Conservation (phyloP, 2,888 invertebrate genomes). For the Sphaerophoria rueppellii region DNA sequence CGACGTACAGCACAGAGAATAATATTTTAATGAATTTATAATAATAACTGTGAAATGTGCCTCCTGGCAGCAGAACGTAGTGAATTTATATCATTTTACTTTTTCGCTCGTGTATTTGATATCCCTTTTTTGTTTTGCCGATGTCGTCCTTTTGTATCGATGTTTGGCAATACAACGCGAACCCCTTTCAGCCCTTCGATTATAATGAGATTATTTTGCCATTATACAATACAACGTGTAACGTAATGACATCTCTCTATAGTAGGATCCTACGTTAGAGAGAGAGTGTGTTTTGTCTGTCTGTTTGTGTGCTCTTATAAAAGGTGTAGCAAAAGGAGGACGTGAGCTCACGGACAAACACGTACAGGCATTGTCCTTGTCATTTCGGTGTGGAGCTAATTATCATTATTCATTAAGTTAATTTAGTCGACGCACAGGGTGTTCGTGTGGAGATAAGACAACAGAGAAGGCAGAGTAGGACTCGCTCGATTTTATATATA, state of each 20-base stretch:
- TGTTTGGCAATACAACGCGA: not conserved
- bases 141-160: slow-evolving; percentile 1
- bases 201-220: slow-evolving; percentile 71
- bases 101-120: slow-evolving; percentile 8
- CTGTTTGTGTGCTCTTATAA: slow-evolving; percentile 17
- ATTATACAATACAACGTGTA: slow-evolving; percentile 63
- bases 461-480: slow-evolving; percentile 41
- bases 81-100: slow-evolving; percentile 36
- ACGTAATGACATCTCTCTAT: slow-evolving; percentile 58
- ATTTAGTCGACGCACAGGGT: slow-evolving; percentile 69
- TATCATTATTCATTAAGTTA: slow-evolving; percentile 73
- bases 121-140: slow-evolving; percentile 18
- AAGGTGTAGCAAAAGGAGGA: slow-evolving; percentile 6
- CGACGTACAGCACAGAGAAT: not conserved
- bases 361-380: slow-evolving; percentile 63
- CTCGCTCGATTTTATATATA: slow-evolving; percentile 10
- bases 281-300: not conserved
- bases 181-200: slow-evolving; percentile 23
- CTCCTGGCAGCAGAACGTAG: slow-evolving; percentile 43
- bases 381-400: slow-evolving; percentile 63
- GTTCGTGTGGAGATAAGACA: slow-evolving; percentile 62
- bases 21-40: slow-evolving; percentile 67
- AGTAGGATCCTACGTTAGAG: not conserved
- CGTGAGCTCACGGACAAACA: slow-evolving; percentile 57
- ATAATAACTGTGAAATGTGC: slow-evolving; percentile 54